Percentiles rank a stretch among this genome's conserved stretches.
phyloP scores from a whole-genome alignment of 2,888 invertebrate genomes.

The Petrolisthes cinctipes region DNA sequence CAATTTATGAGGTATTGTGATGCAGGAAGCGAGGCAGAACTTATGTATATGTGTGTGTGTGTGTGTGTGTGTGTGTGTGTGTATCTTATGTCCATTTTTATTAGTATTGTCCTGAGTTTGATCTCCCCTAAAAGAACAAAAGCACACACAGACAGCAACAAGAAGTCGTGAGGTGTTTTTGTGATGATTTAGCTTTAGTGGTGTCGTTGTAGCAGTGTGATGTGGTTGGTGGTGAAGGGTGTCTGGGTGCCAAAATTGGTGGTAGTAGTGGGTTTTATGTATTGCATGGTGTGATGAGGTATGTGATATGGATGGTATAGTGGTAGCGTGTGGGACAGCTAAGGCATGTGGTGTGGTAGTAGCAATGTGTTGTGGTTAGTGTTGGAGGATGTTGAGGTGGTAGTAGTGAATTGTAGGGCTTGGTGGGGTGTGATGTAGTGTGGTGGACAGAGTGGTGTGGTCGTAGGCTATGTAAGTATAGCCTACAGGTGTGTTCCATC shows the following conservation, averaged over 20 bases:
- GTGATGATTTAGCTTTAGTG: not conserved
- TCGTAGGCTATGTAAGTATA: not conserved
- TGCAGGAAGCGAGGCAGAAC: not conserved
- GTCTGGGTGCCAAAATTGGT: too few relatives aligned
- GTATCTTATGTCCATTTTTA: not conserved
- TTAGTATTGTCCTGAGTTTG: not conserved
- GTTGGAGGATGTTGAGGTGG: not conserved
- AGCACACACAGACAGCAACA: not conserved
- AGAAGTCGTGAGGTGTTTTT: not conserved
- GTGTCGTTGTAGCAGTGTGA: too few relatives aligned
- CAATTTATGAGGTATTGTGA: too few relatives aligned
- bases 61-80: constrained; percentile 17
- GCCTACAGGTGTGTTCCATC: not conserved
- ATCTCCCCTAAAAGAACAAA: not conserved
- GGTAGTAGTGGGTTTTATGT: not conserved
- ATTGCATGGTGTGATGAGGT: not conserved
- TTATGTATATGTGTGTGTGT: constrained; percentile 3
- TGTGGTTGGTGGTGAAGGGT: too few relatives aligned
- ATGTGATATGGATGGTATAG: not conserved
- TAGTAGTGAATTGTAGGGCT: not conserved
- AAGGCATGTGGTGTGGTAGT: not conserved
- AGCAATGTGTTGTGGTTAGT: not conserved
- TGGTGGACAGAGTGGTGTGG: not conserved
- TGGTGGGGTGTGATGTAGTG: not conserved
- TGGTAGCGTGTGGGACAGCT: not conserved